phyloP scores from a whole-genome alignment of 2,888 invertebrate species.

The Lapara coniferarum region DNA sequence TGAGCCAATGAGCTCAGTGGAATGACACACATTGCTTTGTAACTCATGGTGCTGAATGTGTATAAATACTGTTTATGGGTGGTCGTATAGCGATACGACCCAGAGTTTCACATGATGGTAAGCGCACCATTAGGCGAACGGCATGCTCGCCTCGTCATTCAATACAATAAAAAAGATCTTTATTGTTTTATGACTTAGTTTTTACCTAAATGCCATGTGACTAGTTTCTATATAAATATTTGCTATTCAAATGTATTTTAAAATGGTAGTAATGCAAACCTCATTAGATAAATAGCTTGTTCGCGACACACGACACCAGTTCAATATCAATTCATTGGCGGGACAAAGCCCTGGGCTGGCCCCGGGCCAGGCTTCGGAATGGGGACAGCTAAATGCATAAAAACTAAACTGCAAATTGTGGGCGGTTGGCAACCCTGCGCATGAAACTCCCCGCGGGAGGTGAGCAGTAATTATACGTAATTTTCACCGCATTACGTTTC shows the following conservation, averaged over 20 bases:
- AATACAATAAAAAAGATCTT: no score
- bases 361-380: neutral
- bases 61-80: no score
- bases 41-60: no score
- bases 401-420: neutral
- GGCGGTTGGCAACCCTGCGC: constrained; percentile 7
- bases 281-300: neutral
- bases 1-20: neutral
- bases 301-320: neutral
- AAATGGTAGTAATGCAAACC: no score
- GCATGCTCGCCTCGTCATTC: no score
- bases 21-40: no score
- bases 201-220: no score
- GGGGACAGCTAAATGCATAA: constrained; percentile 1
- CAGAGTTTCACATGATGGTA: no score
- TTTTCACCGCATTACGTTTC: constrained; percentile 3
- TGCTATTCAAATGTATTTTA: neutral
- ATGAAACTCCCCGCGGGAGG: constrained; percentile 4
- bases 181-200: no score
- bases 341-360: constrained; percentile 3
- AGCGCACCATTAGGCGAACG: no score
- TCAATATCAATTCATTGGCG: neutral
- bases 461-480: constrained; percentile 3
- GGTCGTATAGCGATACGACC: no score
- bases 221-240: neutral